Conservation (phyloP, 2,113 vertebrate species). For the Muntiacus reevesi region DNA sequence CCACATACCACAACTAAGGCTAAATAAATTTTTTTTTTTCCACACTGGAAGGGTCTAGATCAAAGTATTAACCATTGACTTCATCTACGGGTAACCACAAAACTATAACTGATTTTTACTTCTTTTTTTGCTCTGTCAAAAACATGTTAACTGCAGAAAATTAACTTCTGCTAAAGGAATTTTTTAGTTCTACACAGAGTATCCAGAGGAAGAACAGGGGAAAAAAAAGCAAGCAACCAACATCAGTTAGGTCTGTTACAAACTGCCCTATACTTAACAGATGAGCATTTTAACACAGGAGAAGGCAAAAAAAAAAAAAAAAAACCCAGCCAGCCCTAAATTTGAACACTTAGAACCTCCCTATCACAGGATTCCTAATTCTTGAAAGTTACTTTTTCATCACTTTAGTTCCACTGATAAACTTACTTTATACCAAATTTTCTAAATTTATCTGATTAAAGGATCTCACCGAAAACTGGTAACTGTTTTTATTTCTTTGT, state of each 20-base stretch:
- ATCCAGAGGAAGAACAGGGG: not conserved
- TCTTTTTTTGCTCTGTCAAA: slow-evolving; percentile 27
- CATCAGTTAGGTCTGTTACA: not conserved
- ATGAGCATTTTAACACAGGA: not conserved
- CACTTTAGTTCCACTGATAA: not conserved
- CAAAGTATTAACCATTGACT: not conserved
- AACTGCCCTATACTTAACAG: not conserved
- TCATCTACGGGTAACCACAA: not conserved
- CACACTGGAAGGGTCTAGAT: not conserved
- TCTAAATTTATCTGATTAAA: not conserved
- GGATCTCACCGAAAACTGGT: not conserved
- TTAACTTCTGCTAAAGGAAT: not conserved
- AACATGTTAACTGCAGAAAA: not conserved
- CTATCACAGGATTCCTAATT: not conserved
- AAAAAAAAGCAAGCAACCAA: not conserved
- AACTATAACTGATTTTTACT: not conserved
- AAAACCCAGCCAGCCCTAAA: not conserved
- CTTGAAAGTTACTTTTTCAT: slow-evolving; percentile 5
- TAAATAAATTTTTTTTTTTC: not conserved
- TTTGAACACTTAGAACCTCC: not conserved
- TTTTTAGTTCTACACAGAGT: not conserved
- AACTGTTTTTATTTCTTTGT: not conserved
- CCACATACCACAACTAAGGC: not conserved
- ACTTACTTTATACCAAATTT: slow-evolving; percentile 2
- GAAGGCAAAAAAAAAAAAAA: not conserved